phyloP scores from a whole-genome alignment of 2,888 invertebrate genomes.

The Nemoura dubitans region DNA sequence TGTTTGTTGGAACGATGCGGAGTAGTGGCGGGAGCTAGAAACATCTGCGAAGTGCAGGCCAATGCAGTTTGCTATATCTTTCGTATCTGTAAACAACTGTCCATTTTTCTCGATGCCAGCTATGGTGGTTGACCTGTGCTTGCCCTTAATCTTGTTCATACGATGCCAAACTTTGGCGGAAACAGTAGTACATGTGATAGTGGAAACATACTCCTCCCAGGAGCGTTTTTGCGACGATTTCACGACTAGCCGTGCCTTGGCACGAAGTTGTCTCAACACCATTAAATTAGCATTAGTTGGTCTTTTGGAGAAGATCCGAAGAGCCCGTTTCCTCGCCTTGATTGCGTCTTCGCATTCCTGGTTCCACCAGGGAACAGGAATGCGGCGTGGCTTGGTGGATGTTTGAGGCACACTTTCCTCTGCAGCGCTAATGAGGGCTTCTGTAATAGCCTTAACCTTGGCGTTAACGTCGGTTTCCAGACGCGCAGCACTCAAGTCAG shows the following conservation, averaged over 20 bases:
- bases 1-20: slow-evolving; percentile 21
- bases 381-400: not conserved
- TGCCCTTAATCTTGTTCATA: slow-evolving; percentile 30
- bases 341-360: slow-evolving; percentile 41
- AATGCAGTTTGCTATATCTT: slow-evolving; percentile 28
- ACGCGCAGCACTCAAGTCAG: not conserved
- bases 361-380: slow-evolving; percentile 42
- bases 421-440: not conserved
- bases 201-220: slow-evolving; percentile 15
- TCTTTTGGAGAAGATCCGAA: slow-evolving; percentile 36
- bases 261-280: slow-evolving; percentile 27
- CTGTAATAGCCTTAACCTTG: not conserved
- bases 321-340: slow-evolving; percentile 24
- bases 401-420: slow-evolving; percentile 15
- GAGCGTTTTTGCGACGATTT: slow-evolving; percentile 38
- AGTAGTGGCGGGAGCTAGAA: slow-evolving; percentile 31
- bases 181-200: not conserved
- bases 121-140: slow-evolving; percentile 15
- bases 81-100: not conserved
- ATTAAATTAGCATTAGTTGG: slow-evolving; percentile 17
- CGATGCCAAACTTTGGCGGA: slow-evolving; percentile 18
- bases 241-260: slow-evolving; percentile 30
- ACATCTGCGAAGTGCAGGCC: slow-evolving; percentile 34
- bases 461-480: not conserved
- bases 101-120: not conserved